Percentiles rank a stretch among this genome's conserved stretches.
phyloP scores from a whole-genome alignment of 2,113 vertebrate genomes.

The Oreochromis tanganicae region DNA sequence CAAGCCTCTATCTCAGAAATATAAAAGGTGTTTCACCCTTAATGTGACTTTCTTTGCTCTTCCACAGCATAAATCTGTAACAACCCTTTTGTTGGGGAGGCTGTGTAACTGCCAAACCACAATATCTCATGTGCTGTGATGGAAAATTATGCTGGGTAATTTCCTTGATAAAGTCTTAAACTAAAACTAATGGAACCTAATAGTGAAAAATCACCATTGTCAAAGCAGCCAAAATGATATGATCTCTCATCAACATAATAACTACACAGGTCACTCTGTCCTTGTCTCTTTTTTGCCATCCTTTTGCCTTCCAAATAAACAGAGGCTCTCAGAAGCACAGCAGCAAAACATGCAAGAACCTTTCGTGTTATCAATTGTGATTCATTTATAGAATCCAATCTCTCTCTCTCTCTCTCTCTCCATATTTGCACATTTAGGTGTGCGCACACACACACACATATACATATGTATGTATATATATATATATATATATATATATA shows the following conservation, averaged over 20 bases:
- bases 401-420: neutral
- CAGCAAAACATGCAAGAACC: neutral
- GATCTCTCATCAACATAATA: neutral
- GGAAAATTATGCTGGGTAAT: conserved; percentile 9
- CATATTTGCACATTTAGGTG: no score
- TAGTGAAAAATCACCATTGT: conserved; percentile 39
- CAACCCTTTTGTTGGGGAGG: neutral
- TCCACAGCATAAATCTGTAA: neutral
- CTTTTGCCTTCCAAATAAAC: neutral
- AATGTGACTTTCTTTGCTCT: neutral
- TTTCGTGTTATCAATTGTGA: neutral
- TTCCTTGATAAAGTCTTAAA: conserved; percentile 27
- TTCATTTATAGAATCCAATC: neutral
- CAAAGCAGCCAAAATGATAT: neutral
- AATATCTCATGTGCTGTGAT: neutral
- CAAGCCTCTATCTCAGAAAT: neutral
- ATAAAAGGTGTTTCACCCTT: neutral
- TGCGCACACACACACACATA: neutral
- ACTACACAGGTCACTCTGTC: conserved; percentile 14
- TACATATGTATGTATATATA: neutral
- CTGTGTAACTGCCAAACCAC: neutral
- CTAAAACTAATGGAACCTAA: conserved; percentile 36
- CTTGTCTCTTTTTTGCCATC: conserved; percentile 10
- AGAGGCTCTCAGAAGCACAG: neutral
- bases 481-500: no score